phyloP scores from a whole-genome alignment of 1,140 invertebrate species.

The Zophobas atratus region DNA sequence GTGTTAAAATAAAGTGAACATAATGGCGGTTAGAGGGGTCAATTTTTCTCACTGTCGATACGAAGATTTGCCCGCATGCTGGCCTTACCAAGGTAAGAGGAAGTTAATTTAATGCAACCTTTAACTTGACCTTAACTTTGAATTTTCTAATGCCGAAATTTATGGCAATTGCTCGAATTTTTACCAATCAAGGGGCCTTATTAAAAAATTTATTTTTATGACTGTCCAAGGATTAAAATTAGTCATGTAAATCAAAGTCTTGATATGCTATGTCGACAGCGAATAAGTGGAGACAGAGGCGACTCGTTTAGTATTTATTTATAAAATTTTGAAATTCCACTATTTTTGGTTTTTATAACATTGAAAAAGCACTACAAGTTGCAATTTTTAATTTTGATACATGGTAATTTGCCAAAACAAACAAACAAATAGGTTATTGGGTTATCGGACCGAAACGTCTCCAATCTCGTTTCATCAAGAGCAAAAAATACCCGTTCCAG shows the following conservation, averaged over 20 bases:
- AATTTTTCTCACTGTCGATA: slow-evolving; percentile 29
- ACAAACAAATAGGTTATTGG: no score
- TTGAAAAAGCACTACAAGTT: no score
- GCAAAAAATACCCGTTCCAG: no score
- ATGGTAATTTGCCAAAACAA: no score
- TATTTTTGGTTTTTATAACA: no score
- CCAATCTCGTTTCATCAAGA: no score
- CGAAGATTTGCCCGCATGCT: slow-evolving; percentile 51
- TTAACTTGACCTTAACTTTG: slow-evolving; percentile 52
- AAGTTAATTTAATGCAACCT: slow-evolving; percentile 28
- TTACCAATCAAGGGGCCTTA: neutral
- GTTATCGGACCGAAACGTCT: no score
- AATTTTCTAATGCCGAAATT: slow-evolving; percentile 15
- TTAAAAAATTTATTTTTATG: neutral
- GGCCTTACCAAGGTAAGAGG: slow-evolving; percentile 53
- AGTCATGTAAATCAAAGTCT: neutral
- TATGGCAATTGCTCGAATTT: neutral
- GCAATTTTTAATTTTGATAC: no score
- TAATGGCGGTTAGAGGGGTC: slow-evolving; percentile 27
- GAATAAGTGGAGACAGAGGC: neutral
- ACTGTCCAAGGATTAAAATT: slow-evolving; percentile 16
- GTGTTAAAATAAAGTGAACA: slow-evolving; percentile 28
- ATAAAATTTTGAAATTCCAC: no score
- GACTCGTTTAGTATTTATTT: neutral
- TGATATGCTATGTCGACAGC: neutral